Conservation (phyloP, 2,797 vertebrate genomes). For the Phrynocephalus guinanensis region DNA sequence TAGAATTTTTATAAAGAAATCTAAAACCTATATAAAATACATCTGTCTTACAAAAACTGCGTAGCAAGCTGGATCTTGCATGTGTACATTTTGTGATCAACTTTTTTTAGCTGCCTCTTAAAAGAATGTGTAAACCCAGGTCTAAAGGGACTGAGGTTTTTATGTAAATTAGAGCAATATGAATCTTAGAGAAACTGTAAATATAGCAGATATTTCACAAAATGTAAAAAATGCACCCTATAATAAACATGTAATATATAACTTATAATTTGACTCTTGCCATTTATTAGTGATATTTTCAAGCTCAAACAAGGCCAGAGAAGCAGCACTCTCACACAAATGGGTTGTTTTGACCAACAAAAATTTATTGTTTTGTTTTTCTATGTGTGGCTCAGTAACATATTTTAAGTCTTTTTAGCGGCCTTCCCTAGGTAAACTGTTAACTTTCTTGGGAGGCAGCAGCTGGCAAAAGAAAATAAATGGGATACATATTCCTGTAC, state of each 20-base stretch:
- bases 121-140: conserved; percentile 81
- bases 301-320: not conserved
- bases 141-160: conserved; percentile 80
- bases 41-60: conserved; percentile 66
- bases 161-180: conserved; percentile 83
- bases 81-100: conserved; percentile 76
- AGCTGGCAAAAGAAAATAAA: no score
- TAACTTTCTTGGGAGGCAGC: no score
- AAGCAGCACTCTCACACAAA: not conserved
- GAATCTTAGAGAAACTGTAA: conserved; percentile 85
- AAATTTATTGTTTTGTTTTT: not conserved
- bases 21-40: conserved; percentile 70
- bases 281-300: conserved; percentile 52
- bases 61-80: conserved; percentile 98
- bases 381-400: not conserved
- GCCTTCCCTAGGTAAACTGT: no score
- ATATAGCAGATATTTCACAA: conserved; percentile 91
- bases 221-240: conserved; percentile 86
- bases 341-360: not conserved
- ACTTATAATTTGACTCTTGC: conserved; percentile 69
- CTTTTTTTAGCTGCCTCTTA: conserved; percentile 82
- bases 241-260: conserved; percentile 89
- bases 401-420: not conserved
- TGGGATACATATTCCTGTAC: no score
- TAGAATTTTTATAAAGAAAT: conserved; percentile 72